These are phyloP conservation scores for Heterodera schachtii DNA, from an alignment of 1,140 invertebrate genomes.

Conservation along the genomic window DNA sequence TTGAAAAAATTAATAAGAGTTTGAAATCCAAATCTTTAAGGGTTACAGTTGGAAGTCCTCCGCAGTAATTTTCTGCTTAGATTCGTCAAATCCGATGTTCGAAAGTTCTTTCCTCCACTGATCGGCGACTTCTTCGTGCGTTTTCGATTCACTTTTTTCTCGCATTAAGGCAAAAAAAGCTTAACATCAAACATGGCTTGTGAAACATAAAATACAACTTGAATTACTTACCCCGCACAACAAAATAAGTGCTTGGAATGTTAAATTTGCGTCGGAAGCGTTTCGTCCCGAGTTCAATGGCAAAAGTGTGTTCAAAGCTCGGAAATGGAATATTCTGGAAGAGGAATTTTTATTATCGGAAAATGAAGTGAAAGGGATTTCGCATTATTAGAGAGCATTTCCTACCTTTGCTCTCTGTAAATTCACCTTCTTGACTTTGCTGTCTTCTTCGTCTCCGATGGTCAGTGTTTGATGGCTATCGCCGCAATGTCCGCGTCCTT, in stretches of 20 bases:
- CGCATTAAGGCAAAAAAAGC: constrained; percentile 72
- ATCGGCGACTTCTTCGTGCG: constrained; percentile 9
- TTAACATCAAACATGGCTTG: constrained; percentile 72
- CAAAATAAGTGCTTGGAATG: constrained; percentile 67
- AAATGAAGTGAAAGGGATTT: not conserved
- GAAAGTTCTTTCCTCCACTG: constrained; percentile 24
- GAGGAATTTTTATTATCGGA: constrained; percentile 28
- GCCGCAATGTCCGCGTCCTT: not conserved
- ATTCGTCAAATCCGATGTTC: constrained; percentile 13
- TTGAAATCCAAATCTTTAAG: constrained; percentile 31
- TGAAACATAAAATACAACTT: constrained; percentile 57
- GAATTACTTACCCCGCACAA: constrained; percentile 64
- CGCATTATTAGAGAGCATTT: too few species aligned
- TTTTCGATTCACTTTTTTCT: constrained; percentile 18
- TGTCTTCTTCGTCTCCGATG: constrained; percentile 49
- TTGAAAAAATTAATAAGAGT: not conserved
- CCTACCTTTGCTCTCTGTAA: constrained; percentile 20
- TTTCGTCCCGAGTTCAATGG: constrained; percentile 72
- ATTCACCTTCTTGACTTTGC: constrained; percentile 47
- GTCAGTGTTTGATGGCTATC: constrained; percentile 27
- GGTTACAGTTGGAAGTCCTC: constrained; percentile 28
- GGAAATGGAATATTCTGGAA: constrained; percentile 70
- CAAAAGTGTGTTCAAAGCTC: constrained; percentile 74
- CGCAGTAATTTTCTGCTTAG: constrained; percentile 24
- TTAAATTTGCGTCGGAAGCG: constrained; percentile 68